These are phyloP conservation scores for Pentalonia nigronervosa DNA, from an alignment of 1,140 invertebrate species.

Conservation along the genomic window DNA sequence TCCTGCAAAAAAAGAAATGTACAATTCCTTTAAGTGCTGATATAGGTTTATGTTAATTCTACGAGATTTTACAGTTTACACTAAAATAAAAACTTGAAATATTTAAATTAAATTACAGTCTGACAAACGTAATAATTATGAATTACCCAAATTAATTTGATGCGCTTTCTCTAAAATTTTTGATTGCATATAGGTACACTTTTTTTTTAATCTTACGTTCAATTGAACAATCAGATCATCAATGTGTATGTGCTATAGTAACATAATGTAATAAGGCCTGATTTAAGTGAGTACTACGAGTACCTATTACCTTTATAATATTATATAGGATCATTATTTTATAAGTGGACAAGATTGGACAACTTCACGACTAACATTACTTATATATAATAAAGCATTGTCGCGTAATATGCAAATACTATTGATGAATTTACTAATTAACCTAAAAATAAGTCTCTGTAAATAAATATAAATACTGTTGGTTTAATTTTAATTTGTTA, in stretches of 20 bases:
- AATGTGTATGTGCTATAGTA: background rate
- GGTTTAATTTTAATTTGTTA: too few species aligned
- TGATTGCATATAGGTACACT: background rate
- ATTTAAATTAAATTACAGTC: constrained; percentile 27
- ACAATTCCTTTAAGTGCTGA: background rate
- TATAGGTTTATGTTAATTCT: background rate
- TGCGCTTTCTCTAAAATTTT: background rate
- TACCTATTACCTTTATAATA: background rate
- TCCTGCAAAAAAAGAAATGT: background rate
- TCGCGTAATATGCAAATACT: too few species aligned
- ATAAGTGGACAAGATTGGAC: background rate
- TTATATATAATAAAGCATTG: background rate
- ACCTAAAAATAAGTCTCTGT: too few species aligned
- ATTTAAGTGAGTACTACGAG: background rate
- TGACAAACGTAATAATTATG: background rate
- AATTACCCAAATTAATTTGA: background rate
- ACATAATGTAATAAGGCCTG: background rate
- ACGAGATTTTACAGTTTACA: background rate
- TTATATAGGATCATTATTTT: background rate
- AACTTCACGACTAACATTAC: background rate
- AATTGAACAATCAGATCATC: background rate
- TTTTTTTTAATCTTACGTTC: background rate
- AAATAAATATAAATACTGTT: too few species aligned
- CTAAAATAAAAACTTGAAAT: background rate
- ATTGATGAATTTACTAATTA: too few species aligned